These are phyloP conservation scores for Apis florea DNA, from an alignment of 1,140 invertebrate species.

Conservation along the genomic window DNA sequence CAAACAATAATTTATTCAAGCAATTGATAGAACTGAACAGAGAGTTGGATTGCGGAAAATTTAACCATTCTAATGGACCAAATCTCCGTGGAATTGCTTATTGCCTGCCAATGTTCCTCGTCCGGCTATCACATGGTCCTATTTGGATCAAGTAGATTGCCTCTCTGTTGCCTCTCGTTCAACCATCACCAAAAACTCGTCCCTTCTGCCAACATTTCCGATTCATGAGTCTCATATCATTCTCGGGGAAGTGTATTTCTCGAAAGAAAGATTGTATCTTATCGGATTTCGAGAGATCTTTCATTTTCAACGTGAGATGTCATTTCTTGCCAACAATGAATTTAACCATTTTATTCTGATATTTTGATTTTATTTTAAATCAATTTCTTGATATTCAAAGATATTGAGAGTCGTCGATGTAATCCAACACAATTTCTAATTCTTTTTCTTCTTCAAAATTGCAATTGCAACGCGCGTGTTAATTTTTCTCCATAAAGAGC, in stretches of 20 bases:
- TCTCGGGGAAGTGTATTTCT: neutral
- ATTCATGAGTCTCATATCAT: constrained; percentile 6
- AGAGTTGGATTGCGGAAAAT: constrained; percentile 5
- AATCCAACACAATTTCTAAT: neutral
- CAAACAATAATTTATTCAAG: constrained; percentile 26
- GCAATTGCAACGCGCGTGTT: neutral
- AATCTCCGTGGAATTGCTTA: constrained; percentile 53
- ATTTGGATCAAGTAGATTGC: constrained; percentile 41
- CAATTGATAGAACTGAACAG: constrained; percentile 6
- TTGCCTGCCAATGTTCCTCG: constrained; percentile 58
- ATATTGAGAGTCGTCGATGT: too few relatives aligned
- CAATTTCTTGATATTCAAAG: too few relatives aligned
- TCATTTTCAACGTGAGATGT: neutral
- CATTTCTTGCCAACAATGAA: neutral
- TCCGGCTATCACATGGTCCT: constrained; percentile 6
- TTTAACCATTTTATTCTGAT: neutral
- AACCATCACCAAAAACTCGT: constrained; percentile 32
- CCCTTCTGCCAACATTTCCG: constrained; percentile 11
- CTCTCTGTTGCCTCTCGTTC: constrained; percentile 36
- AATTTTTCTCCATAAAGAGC: neutral
- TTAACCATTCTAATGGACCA: constrained; percentile 36
- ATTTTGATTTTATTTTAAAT: neutral
- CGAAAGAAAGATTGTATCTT: constrained; percentile 11
- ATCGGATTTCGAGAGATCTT: neutral
- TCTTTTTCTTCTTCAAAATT: neutral